These are phyloP conservation scores for Cryptocheilus praepositus DNA, from an alignment of 2,888 invertebrate species.

Conservation along the genomic window DNA sequence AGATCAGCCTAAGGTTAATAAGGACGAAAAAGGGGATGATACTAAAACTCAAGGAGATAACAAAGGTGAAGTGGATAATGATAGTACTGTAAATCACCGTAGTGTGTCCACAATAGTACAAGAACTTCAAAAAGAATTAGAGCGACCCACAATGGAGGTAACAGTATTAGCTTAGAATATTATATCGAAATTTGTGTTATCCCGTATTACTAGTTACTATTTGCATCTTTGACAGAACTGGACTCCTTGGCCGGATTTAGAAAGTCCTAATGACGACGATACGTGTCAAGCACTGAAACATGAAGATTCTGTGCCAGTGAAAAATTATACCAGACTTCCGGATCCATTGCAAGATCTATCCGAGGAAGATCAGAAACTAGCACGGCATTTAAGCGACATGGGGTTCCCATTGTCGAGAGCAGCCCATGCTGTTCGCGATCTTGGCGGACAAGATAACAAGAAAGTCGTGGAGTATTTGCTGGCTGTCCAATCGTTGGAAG, in stretches of 20 bases:
- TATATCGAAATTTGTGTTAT: background rate
- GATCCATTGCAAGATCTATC: conserved; percentile 61
- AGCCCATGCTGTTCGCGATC: conserved; percentile 83
- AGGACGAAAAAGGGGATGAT: conserved; percentile 48
- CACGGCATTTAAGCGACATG: conserved; percentile 88
- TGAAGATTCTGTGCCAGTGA: conserved; percentile 24
- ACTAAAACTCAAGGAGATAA: conserved; percentile 42
- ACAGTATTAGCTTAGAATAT: background rate
- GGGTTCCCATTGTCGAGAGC: conserved; percentile 90
- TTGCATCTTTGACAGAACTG: conserved; percentile 62
- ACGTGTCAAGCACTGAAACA: conserved; percentile 31
- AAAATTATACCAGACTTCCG: conserved; percentile 42
- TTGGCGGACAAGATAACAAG: conserved; percentile 89
- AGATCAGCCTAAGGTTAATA: conserved; percentile 39
- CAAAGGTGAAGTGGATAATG: conserved; percentile 47
- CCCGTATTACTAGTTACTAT: background rate
- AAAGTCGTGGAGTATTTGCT: conserved; percentile 92
- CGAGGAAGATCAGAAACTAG: conserved; percentile 78
- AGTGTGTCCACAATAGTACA: conserved; percentile 87
- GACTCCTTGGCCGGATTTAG: conserved; percentile 70
- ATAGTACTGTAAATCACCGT: conserved; percentile 45
- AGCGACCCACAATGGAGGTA: conserved; percentile 67
- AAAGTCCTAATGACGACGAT: conserved; percentile 60
- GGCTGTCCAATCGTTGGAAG: conserved; percentile 77
- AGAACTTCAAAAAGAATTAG: conserved; percentile 83